phyloP scores from a whole-genome alignment of 2,797 vertebrate genomes.

The Iguana delicatissima region DNA sequence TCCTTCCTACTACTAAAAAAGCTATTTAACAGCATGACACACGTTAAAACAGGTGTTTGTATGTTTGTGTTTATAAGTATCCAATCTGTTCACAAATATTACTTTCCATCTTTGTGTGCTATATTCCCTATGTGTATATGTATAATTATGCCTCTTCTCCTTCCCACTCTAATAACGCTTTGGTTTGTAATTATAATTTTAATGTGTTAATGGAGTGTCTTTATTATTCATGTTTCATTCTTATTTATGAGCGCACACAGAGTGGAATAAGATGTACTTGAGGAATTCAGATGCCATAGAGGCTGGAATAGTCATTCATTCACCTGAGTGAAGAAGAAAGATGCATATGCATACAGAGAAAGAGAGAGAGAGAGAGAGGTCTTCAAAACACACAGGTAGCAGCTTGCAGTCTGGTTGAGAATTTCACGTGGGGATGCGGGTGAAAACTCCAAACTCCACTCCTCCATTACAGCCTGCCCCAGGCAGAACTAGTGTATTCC shows the following conservation, averaged over 20 bases:
- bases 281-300: conserved; percentile 10
- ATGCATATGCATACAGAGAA: no score
- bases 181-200: conserved; percentile 15
- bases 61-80: not conserved
- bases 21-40: conserved; percentile 2
- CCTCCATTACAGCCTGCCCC: not conserved
- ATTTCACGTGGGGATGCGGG: not conserved
- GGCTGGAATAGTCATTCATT: not conserved
- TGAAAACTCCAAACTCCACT: not conserved
- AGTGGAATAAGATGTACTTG: not conserved
- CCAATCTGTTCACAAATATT: conserved; percentile 38
- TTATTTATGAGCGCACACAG: not conserved
- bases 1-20: not conserved
- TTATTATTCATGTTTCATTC: not conserved
- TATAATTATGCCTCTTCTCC: not conserved
- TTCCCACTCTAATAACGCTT: conserved; percentile 4
- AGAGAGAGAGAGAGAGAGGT: not conserved
- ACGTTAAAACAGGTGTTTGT: conserved; percentile 6
- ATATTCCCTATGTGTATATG: not conserved
- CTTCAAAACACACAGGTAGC: not conserved
- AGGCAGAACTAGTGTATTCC: not conserved
- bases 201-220: conserved; percentile 11
- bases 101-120: not conserved
- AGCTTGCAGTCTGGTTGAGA: not conserved
- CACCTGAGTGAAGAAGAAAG: not conserved